Base-by-base conservation (phyloP, 2,113 vertebrate genomes). In the Perca fluviatilis region DNA sequence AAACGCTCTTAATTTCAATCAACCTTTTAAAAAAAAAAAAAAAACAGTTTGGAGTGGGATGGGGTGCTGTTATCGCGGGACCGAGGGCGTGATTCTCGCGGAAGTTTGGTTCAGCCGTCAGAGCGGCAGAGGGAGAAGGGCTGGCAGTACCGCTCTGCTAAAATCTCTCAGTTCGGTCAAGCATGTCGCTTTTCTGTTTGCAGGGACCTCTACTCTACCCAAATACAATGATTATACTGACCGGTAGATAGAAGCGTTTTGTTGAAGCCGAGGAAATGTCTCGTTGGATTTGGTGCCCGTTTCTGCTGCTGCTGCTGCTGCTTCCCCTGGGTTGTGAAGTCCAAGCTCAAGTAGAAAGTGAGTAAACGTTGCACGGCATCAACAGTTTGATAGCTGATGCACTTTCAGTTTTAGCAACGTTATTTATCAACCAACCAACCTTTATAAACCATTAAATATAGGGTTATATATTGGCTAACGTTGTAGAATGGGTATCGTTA, bases 261-360 rank as follows among this genome's bases (percentile, higher is more conserved):
- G 23, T 43, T 11, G 18, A 65, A 74, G 36, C 56, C 1, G 62
- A 74, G 60, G 49, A 79, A 53, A 93, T 94, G 93, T 72, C 7
- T 66, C 47, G 27, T 2, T 71, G 87, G 87, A 27, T 64, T 19
- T 71, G 68, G 16, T 65, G 40, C 49, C 60, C 70, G 70, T 75
- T 51, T 15, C 65, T 25, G 33, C 68, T 60, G n/a, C 43, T 74
- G 43, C 40, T 88, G 8, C 47, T 88, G 56, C 49, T 77, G 61
- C 58, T 72, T 19, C 15, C 40, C 18, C 21, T 77, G 30, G 25
- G 58, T 27, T 3, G 33, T 61, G 30, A 84, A 74, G 88, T 89
- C 79, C 54, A 67, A 53, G 69, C 90, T 19, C 94, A 93, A 80
- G 87, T 68, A 12, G 91, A 94, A 88, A 92, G 94, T 94, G 75